Conservation (phyloP, 2,113 vertebrate genomes). For the Alectura lathami region DNA sequence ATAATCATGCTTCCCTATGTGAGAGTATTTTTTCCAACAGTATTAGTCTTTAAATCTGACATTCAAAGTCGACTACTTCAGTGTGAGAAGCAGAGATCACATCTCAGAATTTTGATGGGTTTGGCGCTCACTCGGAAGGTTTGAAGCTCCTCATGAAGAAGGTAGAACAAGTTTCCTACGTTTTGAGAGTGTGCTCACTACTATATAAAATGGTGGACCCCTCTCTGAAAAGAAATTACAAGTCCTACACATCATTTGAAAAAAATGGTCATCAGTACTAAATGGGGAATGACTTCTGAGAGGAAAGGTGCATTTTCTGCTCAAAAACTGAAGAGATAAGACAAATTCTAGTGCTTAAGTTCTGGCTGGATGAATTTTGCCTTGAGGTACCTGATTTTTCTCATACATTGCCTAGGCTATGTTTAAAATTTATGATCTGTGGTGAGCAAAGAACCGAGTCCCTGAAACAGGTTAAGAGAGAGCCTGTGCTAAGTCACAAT, state of each 20-base stretch:
- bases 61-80: neutral
- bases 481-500: neutral
- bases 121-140: neutral
- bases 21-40: neutral
- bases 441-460: neutral
- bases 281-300: neutral
- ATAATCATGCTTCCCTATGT: neutral
- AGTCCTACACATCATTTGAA: neutral
- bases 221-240: neutral
- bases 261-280: neutral
- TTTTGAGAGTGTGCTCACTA: neutral
- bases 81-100: neutral
- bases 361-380: neutral
- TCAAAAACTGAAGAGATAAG: neutral
- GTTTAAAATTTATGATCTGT: neutral
- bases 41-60: neutral
- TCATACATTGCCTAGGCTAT: neutral
- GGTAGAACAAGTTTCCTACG: neutral
- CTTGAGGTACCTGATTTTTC: neutral
- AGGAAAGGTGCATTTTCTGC: neutral
- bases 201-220: neutral
- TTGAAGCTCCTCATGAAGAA: neutral
- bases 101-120: neutral
- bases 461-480: neutral
- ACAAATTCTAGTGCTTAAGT: neutral